Base-by-base conservation (phyloP, 2,888 invertebrate species). In the Heliconius ethilla region DNA sequence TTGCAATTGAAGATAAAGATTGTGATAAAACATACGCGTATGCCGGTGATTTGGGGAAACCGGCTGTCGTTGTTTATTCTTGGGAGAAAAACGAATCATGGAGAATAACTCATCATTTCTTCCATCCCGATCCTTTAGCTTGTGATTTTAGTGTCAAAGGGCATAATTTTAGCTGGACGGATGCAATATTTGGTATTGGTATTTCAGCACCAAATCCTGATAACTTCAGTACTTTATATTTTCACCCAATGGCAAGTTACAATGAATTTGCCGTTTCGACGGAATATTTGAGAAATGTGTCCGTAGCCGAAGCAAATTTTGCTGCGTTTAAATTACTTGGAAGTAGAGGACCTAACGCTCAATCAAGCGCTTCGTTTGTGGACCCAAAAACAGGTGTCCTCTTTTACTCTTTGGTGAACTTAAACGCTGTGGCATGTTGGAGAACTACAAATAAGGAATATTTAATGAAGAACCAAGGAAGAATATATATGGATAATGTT, bases 371-470 rank as follows among this genome's bases (percentile, higher is more conserved):
- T 0, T 96, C 97, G 0, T 97, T 97, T 84, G 87, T 97, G 1
- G 97, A 97, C 82, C 95, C 95, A 33, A 95, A 95, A 81, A 96
- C 96, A 0, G 96, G 96, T 1, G 96, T 97, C 0, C 88, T 97
- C 0, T 97, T 97, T 88, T 97, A 97, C 86, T 96, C 97, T 0
- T 87, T 97, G 76, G 95, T 97, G 0, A 97, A 97, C 85, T 87
- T 97, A 27, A 97, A 97, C 85, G 96, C 97, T 0, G 96, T 97
- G 0, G 97, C 96, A 0, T 97, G 97, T 84, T 97, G 97, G 97
- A 96, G 95, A 83, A 96, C 97, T 0, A 95, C 96, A 0, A 96
- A 96, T 82, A 95, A 95, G 69, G 95, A 95, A 0, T 97, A 97
- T 85, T 95, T 94, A 9, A 96, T 96, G 90, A 95, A 96, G 81